phyloP scores from a whole-genome alignment of 2,888 invertebrate species.

The Synergus japonicus region DNA sequence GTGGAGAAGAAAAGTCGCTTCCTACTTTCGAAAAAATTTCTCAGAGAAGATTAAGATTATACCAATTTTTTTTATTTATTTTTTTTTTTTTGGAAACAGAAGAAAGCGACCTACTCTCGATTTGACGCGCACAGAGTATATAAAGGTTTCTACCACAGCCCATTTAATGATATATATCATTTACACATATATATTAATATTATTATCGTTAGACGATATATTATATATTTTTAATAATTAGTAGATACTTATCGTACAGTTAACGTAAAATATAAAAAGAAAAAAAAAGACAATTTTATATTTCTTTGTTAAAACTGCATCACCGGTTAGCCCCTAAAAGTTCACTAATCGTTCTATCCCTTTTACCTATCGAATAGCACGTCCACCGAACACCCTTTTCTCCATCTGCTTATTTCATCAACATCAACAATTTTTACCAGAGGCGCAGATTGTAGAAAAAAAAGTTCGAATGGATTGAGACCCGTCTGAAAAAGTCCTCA shows the following conservation, averaged over 20 bases:
- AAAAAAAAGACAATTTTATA: conserved; percentile 53
- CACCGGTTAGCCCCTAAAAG: conserved; percentile 19
- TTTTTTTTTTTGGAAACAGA: conserved; percentile 50
- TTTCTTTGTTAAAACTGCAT: conserved; percentile 33
- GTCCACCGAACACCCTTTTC: background rate
- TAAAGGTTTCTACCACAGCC: conserved; percentile 75
- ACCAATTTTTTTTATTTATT: conserved; percentile 35
- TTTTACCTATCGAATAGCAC: conserved; percentile 22
- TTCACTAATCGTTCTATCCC: conserved; percentile 18
- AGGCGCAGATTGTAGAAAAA: background rate
- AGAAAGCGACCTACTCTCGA: conserved; percentile 57
- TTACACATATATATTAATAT: conserved; percentile 58
- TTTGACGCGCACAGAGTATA: conserved; percentile 65
- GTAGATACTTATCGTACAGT: conserved; percentile 54
- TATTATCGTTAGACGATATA: conserved; percentile 54
- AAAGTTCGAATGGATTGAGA: background rate
- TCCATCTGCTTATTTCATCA: background rate
- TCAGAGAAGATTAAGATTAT: conserved; percentile 20
- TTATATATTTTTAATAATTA: conserved; percentile 49
- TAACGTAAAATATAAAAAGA: conserved; percentile 61
- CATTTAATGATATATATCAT: conserved; percentile 73
- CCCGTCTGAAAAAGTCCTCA: background rate
- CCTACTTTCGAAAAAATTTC: conserved; percentile 27
- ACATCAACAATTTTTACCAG: background rate
- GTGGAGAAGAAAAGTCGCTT: conserved; percentile 36